phyloP scores from a whole-genome alignment of 2,113 vertebrate genomes.

The Aegithalos caudatus region DNA sequence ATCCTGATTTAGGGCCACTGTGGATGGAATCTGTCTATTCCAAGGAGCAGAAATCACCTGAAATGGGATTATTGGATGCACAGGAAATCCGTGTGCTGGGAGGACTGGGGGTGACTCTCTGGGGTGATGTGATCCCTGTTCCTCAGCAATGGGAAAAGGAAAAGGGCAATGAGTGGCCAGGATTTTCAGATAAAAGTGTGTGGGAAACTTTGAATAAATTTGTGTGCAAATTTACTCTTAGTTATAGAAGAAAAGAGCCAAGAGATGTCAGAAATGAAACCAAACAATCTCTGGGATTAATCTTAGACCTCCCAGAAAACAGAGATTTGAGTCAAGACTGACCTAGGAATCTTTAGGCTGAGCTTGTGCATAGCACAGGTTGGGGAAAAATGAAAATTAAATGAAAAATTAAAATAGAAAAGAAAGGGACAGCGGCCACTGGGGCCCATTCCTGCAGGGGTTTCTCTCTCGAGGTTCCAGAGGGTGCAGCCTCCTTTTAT shows the following conservation, averaged over 20 bases:
- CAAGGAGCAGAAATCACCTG: not conserved
- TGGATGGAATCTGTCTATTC: not conserved
- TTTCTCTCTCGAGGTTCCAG: not conserved
- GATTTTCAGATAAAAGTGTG: not conserved
- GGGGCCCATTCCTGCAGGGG: accelerated
- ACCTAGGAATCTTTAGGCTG: not conserved
- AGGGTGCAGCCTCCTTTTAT: not conserved
- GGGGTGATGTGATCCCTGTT: not conserved
- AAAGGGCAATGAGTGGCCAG: accelerated
- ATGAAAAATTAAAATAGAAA: too few species aligned
- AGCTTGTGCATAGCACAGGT: not conserved
- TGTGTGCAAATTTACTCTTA: too few species aligned
- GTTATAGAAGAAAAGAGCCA: slow-evolving; percentile 18
- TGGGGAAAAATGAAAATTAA: not conserved
- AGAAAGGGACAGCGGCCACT: not conserved
- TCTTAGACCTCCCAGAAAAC: slow-evolving; percentile 13
- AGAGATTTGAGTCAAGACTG: not conserved
- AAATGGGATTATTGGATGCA: too few species aligned
- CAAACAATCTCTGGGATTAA: not conserved
- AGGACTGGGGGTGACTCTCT: accelerated
- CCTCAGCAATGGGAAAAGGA: not conserved
- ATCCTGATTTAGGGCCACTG: not conserved
- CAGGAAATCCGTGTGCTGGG: too few species aligned
- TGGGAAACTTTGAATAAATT: too few species aligned
- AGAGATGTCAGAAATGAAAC: not conserved